These are phyloP conservation scores for Merluccius polli DNA, from an alignment of 2,797 vertebrate species.

Conservation along the genomic window DNA sequence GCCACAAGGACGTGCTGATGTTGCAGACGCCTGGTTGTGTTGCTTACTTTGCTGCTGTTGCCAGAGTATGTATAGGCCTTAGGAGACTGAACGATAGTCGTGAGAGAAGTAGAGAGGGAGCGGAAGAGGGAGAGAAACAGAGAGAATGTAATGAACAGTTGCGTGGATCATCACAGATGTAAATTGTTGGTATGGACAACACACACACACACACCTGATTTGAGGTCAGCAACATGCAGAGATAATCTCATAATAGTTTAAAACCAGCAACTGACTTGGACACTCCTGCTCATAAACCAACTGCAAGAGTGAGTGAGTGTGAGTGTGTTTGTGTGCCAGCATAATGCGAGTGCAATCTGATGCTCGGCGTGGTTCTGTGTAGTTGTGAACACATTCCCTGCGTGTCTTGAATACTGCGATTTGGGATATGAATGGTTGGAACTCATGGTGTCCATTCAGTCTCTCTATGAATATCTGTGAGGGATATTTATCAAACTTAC, in stretches of 20 bases:
- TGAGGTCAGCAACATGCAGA: constrained; percentile 34
- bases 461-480: neutral
- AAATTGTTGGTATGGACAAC: constrained; percentile 32
- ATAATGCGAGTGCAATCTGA: neutral
- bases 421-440: constrained; percentile 58
- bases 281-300: constrained; percentile 42
- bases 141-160: constrained; percentile 57
- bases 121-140: neutral
- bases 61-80: neutral
- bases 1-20: too few species aligned
- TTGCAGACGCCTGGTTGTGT: too few species aligned
- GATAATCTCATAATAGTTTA: constrained; percentile 48
- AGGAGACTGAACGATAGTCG: neutral
- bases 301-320: constrained; percentile 33
- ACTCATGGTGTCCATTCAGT: constrained; percentile 45
- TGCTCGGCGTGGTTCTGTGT: constrained; percentile 4
- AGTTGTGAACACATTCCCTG: constrained; percentile 52
- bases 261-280: constrained; percentile 50
- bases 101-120: constrained; percentile 23
- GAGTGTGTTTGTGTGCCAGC: constrained; percentile 6
- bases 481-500: neutral
- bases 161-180: constrained; percentile 51
- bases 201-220: constrained; percentile 35
- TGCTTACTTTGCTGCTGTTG: neutral
- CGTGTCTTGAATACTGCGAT: constrained; percentile 54